These are phyloP conservation scores for Lampris incognitus DNA, from an alignment of 2,113 vertebrate species.

Conservation along the genomic window DNA sequence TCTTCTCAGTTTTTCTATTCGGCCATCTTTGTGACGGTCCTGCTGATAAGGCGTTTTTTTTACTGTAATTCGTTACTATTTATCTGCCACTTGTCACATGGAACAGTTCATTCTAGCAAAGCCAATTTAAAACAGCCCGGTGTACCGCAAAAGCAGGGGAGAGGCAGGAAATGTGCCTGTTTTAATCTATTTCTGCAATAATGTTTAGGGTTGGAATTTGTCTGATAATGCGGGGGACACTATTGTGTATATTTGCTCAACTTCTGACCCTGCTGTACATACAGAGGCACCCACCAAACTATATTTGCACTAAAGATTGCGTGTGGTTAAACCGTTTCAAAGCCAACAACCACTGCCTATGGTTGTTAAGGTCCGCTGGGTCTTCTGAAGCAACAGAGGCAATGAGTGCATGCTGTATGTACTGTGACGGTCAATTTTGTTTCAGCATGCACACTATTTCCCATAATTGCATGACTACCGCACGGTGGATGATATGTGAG, in stretches of 20 bases:
- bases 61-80: constrained; percentile 44
- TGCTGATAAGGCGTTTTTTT: constrained; percentile 75
- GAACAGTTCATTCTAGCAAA: constrained; percentile 1
- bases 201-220: constrained; percentile 25
- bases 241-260: constrained; percentile 33
- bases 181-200: background rate
- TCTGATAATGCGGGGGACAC: constrained; percentile 14
- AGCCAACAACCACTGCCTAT: constrained; percentile 28
- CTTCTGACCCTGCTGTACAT: constrained; percentile 53
- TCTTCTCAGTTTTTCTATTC: constrained; percentile 52
- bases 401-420: constrained; percentile 21
- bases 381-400: constrained; percentile 54
- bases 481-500: background rate
- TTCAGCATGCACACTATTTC: constrained; percentile 51
- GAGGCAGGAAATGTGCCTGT: background rate
- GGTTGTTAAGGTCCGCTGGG: constrained; percentile 56
- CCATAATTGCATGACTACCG: constrained; percentile 33
- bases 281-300: constrained; percentile 24
- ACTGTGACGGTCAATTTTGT: constrained; percentile 52
- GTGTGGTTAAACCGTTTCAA: constrained; percentile 7
- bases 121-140: constrained; percentile 18
- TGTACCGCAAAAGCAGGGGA: background rate
- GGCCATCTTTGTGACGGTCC: constrained; percentile 63
- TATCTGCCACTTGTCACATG: constrained; percentile 48
- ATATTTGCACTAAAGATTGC: constrained; percentile 49